A percentile compares a stretch with the other conserved stretches of the same genome.
Evolutionary conservation across 2,888 invertebrate species (phyloP).

Genomic region (Rhingia campestris): DNA sequence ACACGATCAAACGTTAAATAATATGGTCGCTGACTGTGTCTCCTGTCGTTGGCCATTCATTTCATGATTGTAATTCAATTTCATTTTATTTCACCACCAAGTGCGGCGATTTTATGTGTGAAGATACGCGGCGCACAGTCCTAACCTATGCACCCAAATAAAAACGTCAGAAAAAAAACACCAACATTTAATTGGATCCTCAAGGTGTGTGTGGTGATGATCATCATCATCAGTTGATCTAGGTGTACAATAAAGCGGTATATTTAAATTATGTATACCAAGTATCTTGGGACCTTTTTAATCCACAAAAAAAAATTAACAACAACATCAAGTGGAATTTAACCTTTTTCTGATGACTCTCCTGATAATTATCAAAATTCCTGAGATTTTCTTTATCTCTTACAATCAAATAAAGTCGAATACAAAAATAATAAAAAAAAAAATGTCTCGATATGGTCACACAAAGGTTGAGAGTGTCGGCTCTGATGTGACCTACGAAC

Average conservation of each 20-base stretch:
- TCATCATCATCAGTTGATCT: slow-evolving; percentile 40
- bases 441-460: slow-evolving; percentile 69
- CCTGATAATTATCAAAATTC: slow-evolving; percentile 72
- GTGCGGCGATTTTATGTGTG: slow-evolving; percentile 46
- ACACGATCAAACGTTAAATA: slow-evolving; percentile 49
- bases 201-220: slow-evolving; percentile 47
- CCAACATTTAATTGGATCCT: slow-evolving; percentile 57
- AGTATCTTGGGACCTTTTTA: slow-evolving; percentile 22
- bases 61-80: slow-evolving; percentile 54
- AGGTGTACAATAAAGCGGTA: slow-evolving; percentile 28
- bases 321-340: slow-evolving; percentile 70
- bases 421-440: slow-evolving; percentile 39
- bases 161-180: slow-evolving; percentile 53
- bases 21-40: slow-evolving; percentile 22
- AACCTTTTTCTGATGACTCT: slow-evolving; percentile 73
- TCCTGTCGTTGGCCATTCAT: slow-evolving; percentile 5
- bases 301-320: slow-evolving; percentile 6
- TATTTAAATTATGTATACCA: slow-evolving; percentile 55
- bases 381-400: slow-evolving; percentile 72
- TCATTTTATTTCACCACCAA: slow-evolving; percentile 20
- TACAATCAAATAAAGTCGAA: slow-evolving; percentile 55
- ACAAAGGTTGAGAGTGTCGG: slow-evolving; percentile 71
- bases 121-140: slow-evolving; percentile 37
- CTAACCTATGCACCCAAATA: slow-evolving; percentile 53
- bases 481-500: slow-evolving; percentile 69